Percentiles rank a stretch among this genome's conserved stretches.
Evolutionary conservation across 2,888 invertebrate genomes (phyloP).

Genomic region (Epinotia nisella): DNA sequence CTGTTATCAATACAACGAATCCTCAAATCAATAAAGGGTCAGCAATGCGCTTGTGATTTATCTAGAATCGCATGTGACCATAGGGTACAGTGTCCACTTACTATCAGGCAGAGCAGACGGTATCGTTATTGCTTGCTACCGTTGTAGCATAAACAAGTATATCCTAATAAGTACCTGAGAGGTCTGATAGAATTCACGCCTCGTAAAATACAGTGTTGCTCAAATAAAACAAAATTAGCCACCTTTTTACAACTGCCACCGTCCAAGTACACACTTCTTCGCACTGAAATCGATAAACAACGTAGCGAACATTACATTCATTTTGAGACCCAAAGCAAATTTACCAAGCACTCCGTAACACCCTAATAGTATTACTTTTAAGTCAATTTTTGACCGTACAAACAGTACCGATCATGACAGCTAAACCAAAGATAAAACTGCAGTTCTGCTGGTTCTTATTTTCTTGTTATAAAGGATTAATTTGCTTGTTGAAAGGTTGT

Average conservation of each 20-base stretch:
- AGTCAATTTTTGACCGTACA: conserved; percentile 39
- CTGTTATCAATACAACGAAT: too few relatives aligned
- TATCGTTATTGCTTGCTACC: too few relatives aligned
- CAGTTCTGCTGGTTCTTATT: conserved; percentile 24
- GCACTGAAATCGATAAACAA: conserved; percentile 58
- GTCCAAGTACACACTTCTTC: conserved; percentile 47
- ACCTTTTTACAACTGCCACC: conserved; percentile 51
- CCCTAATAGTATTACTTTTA: conserved; percentile 38
- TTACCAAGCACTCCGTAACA: conserved; percentile 9
- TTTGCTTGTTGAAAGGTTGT: conserved; percentile 17
- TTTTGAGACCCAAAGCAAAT: conserved; percentile 51
- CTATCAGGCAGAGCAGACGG: too few relatives aligned
- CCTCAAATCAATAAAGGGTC: too few relatives aligned
- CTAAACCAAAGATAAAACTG: conserved; percentile 38
- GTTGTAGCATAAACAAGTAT: too few relatives aligned
- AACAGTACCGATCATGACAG: conserved; percentile 39
- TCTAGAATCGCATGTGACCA: too few relatives aligned
- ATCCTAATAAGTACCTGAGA: too few relatives aligned
- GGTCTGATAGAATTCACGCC: too few relatives aligned
- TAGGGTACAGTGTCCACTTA: too few relatives aligned
- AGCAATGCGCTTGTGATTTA: too few relatives aligned
- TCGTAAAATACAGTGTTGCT: neutral
- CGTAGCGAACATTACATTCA: conserved; percentile 58
- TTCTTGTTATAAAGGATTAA: conserved; percentile 37
- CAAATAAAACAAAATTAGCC: conserved; percentile 30